Evolutionary conservation across 2,113 vertebrate species (phyloP), one percentile per base, ranked within the genome.

Genomic region (Narcine bancroftii): DNA sequence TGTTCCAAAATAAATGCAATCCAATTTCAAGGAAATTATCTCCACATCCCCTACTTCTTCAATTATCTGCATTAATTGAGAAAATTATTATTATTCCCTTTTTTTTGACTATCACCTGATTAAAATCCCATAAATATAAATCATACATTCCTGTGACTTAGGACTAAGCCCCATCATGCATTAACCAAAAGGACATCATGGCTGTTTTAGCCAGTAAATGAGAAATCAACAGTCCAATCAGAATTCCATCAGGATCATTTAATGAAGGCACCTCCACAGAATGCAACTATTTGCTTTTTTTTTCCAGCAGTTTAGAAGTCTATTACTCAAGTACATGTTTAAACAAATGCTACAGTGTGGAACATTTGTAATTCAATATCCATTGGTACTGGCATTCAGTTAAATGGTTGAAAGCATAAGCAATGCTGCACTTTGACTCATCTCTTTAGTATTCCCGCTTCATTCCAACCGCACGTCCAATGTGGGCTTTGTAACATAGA

Each of bases 331-430:
- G 65, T 26, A 69, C 24, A 87, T 87, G 96, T 96, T 96, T 95
- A 96, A 96, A 93, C 95, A 96, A 96, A 95, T 94, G 95, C 94
- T 94, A 94, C 94, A 95, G 95, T 95, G 93, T 93, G 93, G 92
- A 93, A 93, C 93, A 93, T 93, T 92, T 92, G 92, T 81, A 92
- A 93, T 94, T 95, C 95, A 95, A 93, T 95, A 92, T 93, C 94
- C 95, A 94, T 95, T 95, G 94, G 93, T 94, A 94, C 93, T 66
- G 39, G 85, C 21, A 89, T 60, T 36, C 33, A 21, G 42, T 47
- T 42, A 91, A 91, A 91, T 13, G 24, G 42, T 69, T 91, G 63
- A 71, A 69, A 91, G 9, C 26, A 15, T 33, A 69, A 71, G 26
- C 36, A 47, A 26, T 13, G 3, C 36, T 69, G 89, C 89, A 91